phyloP scores from a whole-genome alignment of 2,888 invertebrate species.

The Entomobrya multifasciata region DNA sequence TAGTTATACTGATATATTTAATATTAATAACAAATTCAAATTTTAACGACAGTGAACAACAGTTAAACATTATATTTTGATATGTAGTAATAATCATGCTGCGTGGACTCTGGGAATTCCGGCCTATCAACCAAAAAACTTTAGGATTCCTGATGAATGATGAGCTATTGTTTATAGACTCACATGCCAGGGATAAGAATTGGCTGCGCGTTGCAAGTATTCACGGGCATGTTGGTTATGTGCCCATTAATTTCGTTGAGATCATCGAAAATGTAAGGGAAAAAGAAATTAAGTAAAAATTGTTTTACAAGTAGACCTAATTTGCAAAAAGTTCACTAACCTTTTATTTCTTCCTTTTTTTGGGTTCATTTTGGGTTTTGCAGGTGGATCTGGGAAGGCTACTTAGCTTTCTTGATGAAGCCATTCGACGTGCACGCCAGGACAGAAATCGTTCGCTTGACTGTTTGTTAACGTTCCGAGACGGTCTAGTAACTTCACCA shows the following conservation, averaged over 20 bases:
- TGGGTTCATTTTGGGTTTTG: too few species aligned
- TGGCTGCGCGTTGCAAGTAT: constrained; percentile 80
- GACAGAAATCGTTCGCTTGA: constrained; percentile 69
- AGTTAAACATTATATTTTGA: background rate
- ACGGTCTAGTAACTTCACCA: constrained; percentile 74
- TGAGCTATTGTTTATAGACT: constrained; percentile 75
- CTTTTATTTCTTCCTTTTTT: too few species aligned
- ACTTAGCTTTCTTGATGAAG: constrained; percentile 76
- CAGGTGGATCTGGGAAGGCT: constrained; percentile 65
- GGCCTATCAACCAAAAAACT: constrained; percentile 77
- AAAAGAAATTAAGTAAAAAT: background rate
- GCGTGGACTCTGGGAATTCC: constrained; percentile 78
- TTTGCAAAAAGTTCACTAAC: too few species aligned
- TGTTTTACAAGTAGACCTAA: too few species aligned
- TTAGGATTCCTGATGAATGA: constrained; percentile 77
- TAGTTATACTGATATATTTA: too few species aligned
- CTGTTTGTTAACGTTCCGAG: constrained; percentile 73
- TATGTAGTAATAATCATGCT: constrained; percentile 72
- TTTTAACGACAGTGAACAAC: too few species aligned
- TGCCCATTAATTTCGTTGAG: constrained; percentile 80
- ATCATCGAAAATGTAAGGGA: constrained; percentile 62
- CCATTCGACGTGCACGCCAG: constrained; percentile 73
- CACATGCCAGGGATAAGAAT: constrained; percentile 79
- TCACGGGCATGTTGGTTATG: constrained; percentile 80
- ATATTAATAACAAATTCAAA: too few species aligned